Evolutionary conservation across 1,140 invertebrate species (phyloP).

Genomic region (Cotesia chilonis): DNA sequence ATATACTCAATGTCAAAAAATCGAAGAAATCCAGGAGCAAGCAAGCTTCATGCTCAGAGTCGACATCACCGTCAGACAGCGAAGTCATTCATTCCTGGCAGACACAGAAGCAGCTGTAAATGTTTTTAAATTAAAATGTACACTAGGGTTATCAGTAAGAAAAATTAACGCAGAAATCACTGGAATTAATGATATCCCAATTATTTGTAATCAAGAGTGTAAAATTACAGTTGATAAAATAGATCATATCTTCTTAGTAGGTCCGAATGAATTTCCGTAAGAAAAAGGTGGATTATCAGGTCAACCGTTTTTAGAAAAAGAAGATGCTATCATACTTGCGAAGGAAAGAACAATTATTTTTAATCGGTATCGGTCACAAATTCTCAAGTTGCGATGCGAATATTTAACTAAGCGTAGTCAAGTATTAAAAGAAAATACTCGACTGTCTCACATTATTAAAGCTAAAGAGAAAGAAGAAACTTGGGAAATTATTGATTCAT

Average conservation of each 20-base stretch:
- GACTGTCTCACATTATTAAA: neutral
- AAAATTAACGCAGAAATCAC: conserved; percentile 12
- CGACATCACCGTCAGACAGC: conserved; percentile 13
- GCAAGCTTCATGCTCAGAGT: conserved; percentile 27
- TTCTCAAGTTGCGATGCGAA: neutral
- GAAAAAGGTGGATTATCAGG: conserved; percentile 4
- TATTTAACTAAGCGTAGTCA: neutral
- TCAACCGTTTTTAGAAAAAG: conserved; percentile 23
- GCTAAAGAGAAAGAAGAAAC: neutral
- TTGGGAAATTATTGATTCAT: conserved; percentile 24
- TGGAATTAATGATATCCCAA: conserved; percentile 26
- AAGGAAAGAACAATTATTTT: conserved; percentile 22
- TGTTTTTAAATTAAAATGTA: conserved; percentile 21
- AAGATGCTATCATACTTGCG: conserved; percentile 14
- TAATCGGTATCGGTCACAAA: conserved; percentile 9
- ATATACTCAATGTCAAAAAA: conserved; percentile 23
- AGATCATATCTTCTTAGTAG: conserved; percentile 20
- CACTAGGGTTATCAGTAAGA: neutral
- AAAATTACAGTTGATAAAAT: conserved; percentile 15
- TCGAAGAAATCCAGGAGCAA: conserved; percentile 22
- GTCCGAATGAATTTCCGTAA: conserved; percentile 6
- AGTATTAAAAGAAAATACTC: neutral
- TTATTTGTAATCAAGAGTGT: conserved; percentile 13
- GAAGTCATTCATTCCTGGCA: too few relatives aligned
- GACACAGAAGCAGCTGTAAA: conserved; percentile 8